Percentiles rank a stretch among this genome's conserved stretches.
Evolutionary conservation across 1,140 invertebrate species (phyloP).

Genomic region (Maniola jurtina): DNA sequence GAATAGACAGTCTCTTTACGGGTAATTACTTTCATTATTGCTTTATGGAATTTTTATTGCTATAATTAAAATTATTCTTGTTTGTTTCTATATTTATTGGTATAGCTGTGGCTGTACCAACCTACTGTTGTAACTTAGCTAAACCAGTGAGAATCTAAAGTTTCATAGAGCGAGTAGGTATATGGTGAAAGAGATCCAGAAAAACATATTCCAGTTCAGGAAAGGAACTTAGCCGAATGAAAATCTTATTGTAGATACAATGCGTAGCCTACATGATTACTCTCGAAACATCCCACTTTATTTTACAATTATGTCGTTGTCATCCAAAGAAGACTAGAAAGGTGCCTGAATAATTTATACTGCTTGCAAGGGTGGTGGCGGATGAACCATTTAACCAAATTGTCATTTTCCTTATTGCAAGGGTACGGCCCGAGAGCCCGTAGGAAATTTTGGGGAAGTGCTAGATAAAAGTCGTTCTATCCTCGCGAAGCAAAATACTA

Average conservation of each 20-base stretch:
- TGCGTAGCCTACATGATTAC: constrained; percentile 68
- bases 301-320: constrained; percentile 65
- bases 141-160: too few species aligned
- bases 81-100: background rate
- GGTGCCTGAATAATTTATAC: constrained; percentile 66
- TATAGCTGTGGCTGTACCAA: too few species aligned
- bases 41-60: background rate
- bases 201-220: too few species aligned
- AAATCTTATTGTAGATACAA: background rate
- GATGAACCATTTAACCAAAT: constrained; percentile 72
- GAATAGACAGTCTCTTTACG: constrained; percentile 33
- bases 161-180: too few species aligned
- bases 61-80: background rate
- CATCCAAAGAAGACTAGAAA: constrained; percentile 55
- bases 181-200: too few species aligned
- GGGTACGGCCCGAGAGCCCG: background rate
- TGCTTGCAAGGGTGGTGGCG: constrained; percentile 37
- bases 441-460: too few species aligned
- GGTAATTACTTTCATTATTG: constrained; percentile 18
- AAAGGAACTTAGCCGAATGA: too few species aligned
- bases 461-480: too few species aligned
- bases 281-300: constrained; percentile 72
- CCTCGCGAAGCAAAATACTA: too few species aligned
- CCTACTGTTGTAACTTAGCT: too few species aligned
- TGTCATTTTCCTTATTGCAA: constrained; percentile 51